These are phyloP conservation scores for Himalopsyche japonica DNA, from an alignment of 2,888 invertebrate genomes.

Conservation along the genomic window DNA sequence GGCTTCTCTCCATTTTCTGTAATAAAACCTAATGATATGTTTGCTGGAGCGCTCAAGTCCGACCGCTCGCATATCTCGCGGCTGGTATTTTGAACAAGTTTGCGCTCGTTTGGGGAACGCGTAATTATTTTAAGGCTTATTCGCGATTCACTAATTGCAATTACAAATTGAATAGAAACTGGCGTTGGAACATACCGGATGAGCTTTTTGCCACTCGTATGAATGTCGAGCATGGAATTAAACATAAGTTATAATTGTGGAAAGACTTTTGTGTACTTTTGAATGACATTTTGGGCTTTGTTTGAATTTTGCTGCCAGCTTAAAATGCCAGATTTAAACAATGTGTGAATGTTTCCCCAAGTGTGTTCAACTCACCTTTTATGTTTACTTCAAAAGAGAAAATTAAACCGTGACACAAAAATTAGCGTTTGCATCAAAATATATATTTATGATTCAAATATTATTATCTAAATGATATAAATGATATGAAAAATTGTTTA, in stretches of 20 bases:
- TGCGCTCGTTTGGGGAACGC: slow-evolving; percentile 9
- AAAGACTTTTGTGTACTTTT: neutral
- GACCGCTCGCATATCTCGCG: neutral
- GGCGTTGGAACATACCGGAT: slow-evolving; percentile 4
- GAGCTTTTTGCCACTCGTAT: neutral
- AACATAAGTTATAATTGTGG: neutral
- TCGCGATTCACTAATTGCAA: slow-evolving; percentile 34
- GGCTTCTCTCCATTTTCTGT: neutral
- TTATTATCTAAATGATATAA: no score
- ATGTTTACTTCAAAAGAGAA: neutral
- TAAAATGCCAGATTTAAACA: neutral
- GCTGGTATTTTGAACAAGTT: slow-evolving; percentile 2
- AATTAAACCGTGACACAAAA: no score
- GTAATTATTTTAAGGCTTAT: slow-evolving; percentile 26
- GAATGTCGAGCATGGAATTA: neutral
- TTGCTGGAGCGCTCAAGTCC: neutral
- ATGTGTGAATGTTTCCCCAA: neutral
- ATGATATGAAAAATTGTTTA: no score
- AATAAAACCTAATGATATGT: slow-evolving; percentile 2
- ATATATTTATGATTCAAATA: no score
- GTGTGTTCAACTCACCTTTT: neutral
- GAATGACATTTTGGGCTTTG: neutral
- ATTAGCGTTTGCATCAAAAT: no score
- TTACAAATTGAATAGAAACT: slow-evolving; percentile 26
- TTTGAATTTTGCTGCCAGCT: neutral